A percentile compares a stretch with the other conserved stretches of the same genome.
Evolutionary conservation across 2,113 vertebrate species (phyloP).

Genomic region (Xiphorhynchus elegans): DNA sequence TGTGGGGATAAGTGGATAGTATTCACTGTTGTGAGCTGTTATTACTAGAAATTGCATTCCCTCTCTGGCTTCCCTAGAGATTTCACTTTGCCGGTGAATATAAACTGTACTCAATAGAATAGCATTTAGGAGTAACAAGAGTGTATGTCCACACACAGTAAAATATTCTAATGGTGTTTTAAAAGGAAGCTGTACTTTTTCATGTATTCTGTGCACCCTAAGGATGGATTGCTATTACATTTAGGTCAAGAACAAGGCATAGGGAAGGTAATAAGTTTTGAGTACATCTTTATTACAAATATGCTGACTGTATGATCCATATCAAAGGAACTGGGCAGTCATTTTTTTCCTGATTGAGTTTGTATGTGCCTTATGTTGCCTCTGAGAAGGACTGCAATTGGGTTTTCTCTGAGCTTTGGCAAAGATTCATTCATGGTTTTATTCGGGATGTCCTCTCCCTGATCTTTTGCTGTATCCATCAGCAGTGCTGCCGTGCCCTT

Average conservation of each 20-base stretch:
- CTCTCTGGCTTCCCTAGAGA: constrained; percentile 80
- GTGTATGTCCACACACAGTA: constrained; percentile 81
- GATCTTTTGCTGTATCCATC: neutral
- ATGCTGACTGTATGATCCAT: constrained; percentile 39
- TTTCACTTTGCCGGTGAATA: constrained; percentile 80
- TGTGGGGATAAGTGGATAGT: constrained; percentile 85
- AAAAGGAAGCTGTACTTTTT: constrained; percentile 75
- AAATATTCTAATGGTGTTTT: constrained; percentile 79
- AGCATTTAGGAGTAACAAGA: constrained; percentile 79
- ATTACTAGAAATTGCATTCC: constrained; percentile 87
- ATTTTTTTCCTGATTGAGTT: constrained; percentile 31
- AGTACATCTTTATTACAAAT: constrained; percentile 55
- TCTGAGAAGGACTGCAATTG: constrained; percentile 21
- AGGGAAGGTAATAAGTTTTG: constrained; percentile 64
- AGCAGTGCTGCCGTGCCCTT: constrained; percentile 14
- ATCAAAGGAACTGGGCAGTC: constrained; percentile 40
- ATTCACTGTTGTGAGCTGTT: constrained; percentile 86
- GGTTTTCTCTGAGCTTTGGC: constrained; percentile 38
- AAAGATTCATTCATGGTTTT: constrained; percentile 47
- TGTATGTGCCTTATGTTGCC: neutral
- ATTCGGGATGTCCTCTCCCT: neutral
- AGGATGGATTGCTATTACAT: constrained; percentile 74
- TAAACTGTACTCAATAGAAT: constrained; percentile 82
- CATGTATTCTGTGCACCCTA: constrained; percentile 68
- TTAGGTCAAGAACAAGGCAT: constrained; percentile 73